These are phyloP conservation scores for Pseudococcus longispinus DNA, from an alignment of 2,888 invertebrate species.

Conservation along the genomic window DNA sequence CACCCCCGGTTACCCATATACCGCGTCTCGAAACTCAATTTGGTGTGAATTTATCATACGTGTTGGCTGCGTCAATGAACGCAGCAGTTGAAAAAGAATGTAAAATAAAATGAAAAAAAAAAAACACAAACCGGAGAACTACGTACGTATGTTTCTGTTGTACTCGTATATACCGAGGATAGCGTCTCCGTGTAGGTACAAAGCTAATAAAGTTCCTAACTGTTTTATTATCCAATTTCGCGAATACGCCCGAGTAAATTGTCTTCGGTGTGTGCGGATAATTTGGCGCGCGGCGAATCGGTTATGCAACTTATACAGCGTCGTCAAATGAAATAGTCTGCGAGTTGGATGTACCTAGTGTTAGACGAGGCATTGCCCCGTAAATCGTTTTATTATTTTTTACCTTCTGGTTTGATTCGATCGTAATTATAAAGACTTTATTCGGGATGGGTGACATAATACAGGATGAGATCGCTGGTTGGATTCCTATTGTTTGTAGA, in stretches of 20 bases:
- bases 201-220: slow-evolving; percentile 19
- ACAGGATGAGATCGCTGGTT: no score
- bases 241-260: slow-evolving; percentile 19
- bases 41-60: slow-evolving; percentile 24
- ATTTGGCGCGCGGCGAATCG: neutral
- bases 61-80: neutral
- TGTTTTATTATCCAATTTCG: slow-evolving; percentile 31
- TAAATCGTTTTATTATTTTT: neutral
- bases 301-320: slow-evolving; percentile 4
- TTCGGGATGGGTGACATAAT: no score
- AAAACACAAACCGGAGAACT: neutral
- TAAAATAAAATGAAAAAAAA: slow-evolving; percentile 3
- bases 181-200: neutral
- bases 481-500: no score
- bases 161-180: neutral
- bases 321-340: neutral
- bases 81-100: slow-evolving; percentile 2
- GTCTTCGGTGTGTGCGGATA: neutral
- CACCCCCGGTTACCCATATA: neutral
- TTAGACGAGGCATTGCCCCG: neutral
- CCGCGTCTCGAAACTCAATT: neutral
- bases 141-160: neutral
- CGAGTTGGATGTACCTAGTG: neutral
- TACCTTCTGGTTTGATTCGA: neutral
- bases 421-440: neutral